These are phyloP conservation scores for Embiotoca jacksoni DNA, from an alignment of 2,113 vertebrate species.

Conservation along the genomic window DNA sequence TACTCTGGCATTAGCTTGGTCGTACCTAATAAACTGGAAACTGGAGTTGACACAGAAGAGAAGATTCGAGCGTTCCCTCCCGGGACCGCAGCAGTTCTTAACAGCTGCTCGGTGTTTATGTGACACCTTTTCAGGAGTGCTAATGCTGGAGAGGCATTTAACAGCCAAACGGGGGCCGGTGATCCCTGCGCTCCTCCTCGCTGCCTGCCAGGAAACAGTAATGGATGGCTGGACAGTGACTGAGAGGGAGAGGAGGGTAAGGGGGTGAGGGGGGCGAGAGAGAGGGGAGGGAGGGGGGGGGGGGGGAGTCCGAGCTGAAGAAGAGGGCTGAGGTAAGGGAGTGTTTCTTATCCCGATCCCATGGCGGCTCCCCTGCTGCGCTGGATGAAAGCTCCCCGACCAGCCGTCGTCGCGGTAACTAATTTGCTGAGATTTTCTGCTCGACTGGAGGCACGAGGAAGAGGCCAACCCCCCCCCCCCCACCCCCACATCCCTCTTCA, in stretches of 20 bases:
- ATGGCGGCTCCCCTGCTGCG: slow-evolving; percentile 69
- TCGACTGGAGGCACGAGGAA: slow-evolving; percentile 87
- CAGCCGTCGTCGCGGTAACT: slow-evolving; percentile 84
- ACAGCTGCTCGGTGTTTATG: slow-evolving; percentile 70
- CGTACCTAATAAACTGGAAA: slow-evolving; percentile 3
- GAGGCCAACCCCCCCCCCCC: slow-evolving; percentile 49
- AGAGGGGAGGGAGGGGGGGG: background rate
- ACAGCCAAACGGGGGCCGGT: slow-evolving; percentile 60
- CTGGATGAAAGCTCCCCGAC: slow-evolving; percentile 86
- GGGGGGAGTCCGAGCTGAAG: background rate
- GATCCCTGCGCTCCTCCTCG: slow-evolving; percentile 30
- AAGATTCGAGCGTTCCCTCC: slow-evolving; percentile 3
- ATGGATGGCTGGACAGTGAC: slow-evolving; percentile 68
- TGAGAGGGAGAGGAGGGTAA: background rate
- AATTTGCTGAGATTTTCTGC: slow-evolving; percentile 90
- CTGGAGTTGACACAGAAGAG: background rate
- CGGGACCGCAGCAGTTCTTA: slow-evolving; percentile 62
- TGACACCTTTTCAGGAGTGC: slow-evolving; percentile 76
- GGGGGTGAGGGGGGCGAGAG: background rate
- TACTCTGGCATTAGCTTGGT: background rate
- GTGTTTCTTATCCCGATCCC: slow-evolving; percentile 66
- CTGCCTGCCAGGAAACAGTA: slow-evolving; percentile 63
- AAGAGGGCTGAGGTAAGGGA: slow-evolving; percentile 40
- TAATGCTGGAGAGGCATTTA: slow-evolving; percentile 80
- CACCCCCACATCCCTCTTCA: background rate